Evolutionary conservation across 2,888 invertebrate species (phyloP), one percentile per base, ranked within the genome.

Genomic region (Ectemnius lituratus): DNA sequence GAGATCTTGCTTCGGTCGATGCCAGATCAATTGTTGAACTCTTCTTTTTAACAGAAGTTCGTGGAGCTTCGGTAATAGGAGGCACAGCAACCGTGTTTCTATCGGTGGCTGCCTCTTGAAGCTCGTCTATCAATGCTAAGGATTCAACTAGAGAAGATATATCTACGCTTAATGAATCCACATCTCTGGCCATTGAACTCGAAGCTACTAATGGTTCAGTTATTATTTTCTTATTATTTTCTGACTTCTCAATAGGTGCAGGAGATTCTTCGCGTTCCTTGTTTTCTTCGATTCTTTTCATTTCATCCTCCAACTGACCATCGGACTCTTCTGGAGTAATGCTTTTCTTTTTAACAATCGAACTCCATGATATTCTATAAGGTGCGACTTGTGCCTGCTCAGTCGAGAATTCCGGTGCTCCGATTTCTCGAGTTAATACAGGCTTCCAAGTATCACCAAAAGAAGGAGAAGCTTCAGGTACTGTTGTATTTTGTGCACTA

Each of bases 361-460:
- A 83, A n/a, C 85, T 87, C 87, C 87, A 86, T 0, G 79, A 83
- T 28, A 72, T 20, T 27, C 70, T 71, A 4, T 27, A 46, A 65
- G 52, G 52, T 52, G 52, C 52, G 16, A 65, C 23, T 11, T 67
- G 57, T 1, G 64, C 3, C 2, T 14, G 67, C 3, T 23, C 23
- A 23, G 23, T 3, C 23, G 23, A 6, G n/a, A 13, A 4, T 16
- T 66, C 14, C 23, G 3, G 0, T 70, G 68, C 14, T 62, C 67
- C 6, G 37, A 2, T 2, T 4, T 0, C 28, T 71, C 67, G 52
- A 4, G 13, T 6, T 16, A 67, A 80, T 1, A 69, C 47, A 11
- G 59, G 56, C 28, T 76, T 81, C 8, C 37, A 47, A 8, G 65
- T 20, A 13, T 59, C 46, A 47, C 11, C 4, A 0, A 47, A 18